Base-by-base conservation (phyloP, 2,797 vertebrate species). In the Lacerta viridis region DNA sequence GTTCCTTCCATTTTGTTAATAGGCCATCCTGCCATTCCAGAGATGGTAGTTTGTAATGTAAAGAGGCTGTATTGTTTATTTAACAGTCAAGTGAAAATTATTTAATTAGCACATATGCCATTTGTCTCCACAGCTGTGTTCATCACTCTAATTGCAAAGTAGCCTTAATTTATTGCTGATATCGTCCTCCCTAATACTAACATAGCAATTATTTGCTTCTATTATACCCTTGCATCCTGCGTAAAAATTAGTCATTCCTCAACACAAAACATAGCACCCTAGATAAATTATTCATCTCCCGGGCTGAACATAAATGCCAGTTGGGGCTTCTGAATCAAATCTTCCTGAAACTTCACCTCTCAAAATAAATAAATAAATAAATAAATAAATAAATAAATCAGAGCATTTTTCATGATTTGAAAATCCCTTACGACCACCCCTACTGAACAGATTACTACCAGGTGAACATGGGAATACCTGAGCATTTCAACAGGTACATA, bases 61-160 rank as follows among this genome's bases (percentile, higher is more conserved):
- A 96, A 97, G 95, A 96, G 96, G 91, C 92, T 80, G 94, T 89
- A 95, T 96, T 97, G 97, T 97, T 97, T 96, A 96, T 96, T 95
- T 95, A 97, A 96, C 95, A 95, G 96, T 95, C 95, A 96, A 97
- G 96, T 96, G 97, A 97, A 97, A 97, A 97, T 97, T 97, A 97
- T 97, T 97, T 97, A 97, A 97, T 97, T 97, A 97, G 96, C 96
- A 96, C 97, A 96, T 97, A 97, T 96, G 97, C 94, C 95, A 90
- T 96, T 96, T 96, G 96, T 95, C 95, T 95, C 95, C 89, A 75
- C 96, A 97, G 96, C 97, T 96, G 96, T 93, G 96, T 96, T 97
- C 96, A 96, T 96, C 80, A 75, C 92, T 89, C 96, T 97, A 97
- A 97, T 97, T 97, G 96, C 96, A 94, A 94, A 94, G 95, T 92